These are phyloP conservation scores for Asteroscopus sphinx DNA, from an alignment of 2,888 invertebrate species.

Conservation along the genomic window DNA sequence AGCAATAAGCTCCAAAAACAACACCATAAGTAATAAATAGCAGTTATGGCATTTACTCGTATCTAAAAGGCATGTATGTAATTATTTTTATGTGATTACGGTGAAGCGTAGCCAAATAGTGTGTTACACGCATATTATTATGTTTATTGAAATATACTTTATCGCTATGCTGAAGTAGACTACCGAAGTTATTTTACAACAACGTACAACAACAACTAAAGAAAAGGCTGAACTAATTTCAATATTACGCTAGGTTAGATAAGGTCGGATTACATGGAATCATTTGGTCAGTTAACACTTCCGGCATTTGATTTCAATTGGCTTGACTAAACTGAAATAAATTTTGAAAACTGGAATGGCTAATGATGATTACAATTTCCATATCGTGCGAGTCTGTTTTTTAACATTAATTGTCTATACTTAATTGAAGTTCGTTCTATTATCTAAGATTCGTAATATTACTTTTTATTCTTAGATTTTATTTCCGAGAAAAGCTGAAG, in stretches of 20 bases:
- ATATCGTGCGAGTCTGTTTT: no score
- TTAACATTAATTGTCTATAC: no score
- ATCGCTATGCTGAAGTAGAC: conserved; percentile 7
- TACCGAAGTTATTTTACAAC: background rate
- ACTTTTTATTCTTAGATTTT: no score
- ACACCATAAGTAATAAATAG: conserved; percentile 29
- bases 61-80: conserved; percentile 29
- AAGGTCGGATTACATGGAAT: conserved; percentile 12
- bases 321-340: conserved; percentile 9
- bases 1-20: conserved; percentile 2
- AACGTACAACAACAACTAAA: background rate
- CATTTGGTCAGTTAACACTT: conserved; percentile 22
- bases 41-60: conserved; percentile 48
- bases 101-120: conserved; percentile 24
- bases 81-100: conserved; percentile 28
- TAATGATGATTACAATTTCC: no score
- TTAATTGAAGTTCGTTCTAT: no score
- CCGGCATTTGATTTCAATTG: conserved; percentile 22
- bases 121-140: conserved; percentile 29
- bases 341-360: conserved; percentile 6
- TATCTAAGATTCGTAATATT: no score
- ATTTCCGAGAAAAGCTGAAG: no score
- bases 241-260: conserved; percentile 8
- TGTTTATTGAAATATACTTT: background rate
- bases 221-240: conserved; percentile 11